Evolutionary conservation across 2,113 vertebrate species (phyloP), one percentile per base, ranked within the genome.

Genomic region (Gulo gulo): DNA sequence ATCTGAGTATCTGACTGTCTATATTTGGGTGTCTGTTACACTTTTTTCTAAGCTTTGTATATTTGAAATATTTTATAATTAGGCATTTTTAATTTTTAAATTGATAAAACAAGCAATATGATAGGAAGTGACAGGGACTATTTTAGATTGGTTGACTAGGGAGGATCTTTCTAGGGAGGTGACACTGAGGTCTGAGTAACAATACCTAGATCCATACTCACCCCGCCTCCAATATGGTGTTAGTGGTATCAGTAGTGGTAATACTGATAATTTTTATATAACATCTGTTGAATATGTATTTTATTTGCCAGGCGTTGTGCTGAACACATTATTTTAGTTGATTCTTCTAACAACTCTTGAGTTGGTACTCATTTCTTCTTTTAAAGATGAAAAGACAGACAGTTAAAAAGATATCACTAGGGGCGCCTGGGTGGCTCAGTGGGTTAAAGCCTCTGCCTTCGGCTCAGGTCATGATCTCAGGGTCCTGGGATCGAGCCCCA

Each of bases 41-140:
- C 47, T 59, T 63, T 91, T 88, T 93, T 73, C 91, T 79, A 39
- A 2, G 65, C 42, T 59, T 88, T 86, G 18, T 71, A 61, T 26
- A 34, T 52, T 87, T 87, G 69, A 97, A 96, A 57, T 94, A 63
- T 78, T 97, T 92, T 24, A 76, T 94, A 80, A 76, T 82, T 84
- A 91, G 74, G 34, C 23, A 79, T 85, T 94, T 96, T 57, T 12
- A 88, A 55, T 71, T 95, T 96, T 88, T 84, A 73, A 50, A 42
- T 55, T 55, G 89, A 15, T 91, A 36, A 47, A 92, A 59, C 21
- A 65, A 26, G 29, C 14, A 85, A 1, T 76, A 31, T 92, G 36
- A 71, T 86, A 45, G 74, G 16, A 57, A 55, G 9, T 82, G 1
- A 55, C 7, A 26, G 1, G 16, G 18, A 6, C 52, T 67, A 9